A percentile compares a stretch with the other conserved stretches of the same genome.
phyloP scores from a whole-genome alignment of 2,113 vertebrate genomes.

The Engraulis encrasicolus region DNA sequence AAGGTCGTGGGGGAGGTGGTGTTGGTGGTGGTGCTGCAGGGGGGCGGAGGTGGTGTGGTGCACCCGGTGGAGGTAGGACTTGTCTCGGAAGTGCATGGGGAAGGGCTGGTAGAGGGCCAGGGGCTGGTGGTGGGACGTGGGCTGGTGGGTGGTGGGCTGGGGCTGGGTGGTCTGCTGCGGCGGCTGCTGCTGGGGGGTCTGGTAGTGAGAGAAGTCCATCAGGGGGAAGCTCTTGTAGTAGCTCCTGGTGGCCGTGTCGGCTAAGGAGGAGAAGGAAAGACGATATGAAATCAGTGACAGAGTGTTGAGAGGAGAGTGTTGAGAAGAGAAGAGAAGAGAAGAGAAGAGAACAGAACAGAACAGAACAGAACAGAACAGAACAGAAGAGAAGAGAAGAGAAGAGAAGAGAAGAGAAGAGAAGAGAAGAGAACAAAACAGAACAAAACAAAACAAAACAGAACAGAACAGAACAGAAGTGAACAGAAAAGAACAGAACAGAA shows the following conservation, averaged over 20 bases:
- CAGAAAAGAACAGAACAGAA: background rate
- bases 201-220: slow-evolving; percentile 75
- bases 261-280: slow-evolving; percentile 42
- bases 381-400: background rate
- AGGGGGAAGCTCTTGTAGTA: slow-evolving; percentile 84
- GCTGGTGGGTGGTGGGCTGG: too few species aligned
- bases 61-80: slow-evolving; percentile 70
- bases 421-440: background rate
- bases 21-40: slow-evolving; percentile 21
- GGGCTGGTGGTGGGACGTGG: too few species aligned
- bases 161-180: too few species aligned
- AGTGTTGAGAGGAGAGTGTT: background rate
- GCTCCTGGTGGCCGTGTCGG: slow-evolving; percentile 77
- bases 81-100: slow-evolving; percentile 71
- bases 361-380: background rate
- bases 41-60: too few species aligned
- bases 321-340: background rate
- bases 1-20: slow-evolving; percentile 72
- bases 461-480: too few species aligned
- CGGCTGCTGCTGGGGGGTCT: slow-evolving; percentile 34
- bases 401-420: background rate
- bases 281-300: too few species aligned
- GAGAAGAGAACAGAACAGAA: background rate
- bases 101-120: slow-evolving; percentile 74
- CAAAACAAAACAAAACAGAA: background rate